Evolutionary conservation across 2,797 vertebrate species (phyloP), one percentile per base, ranked within the genome.

Genomic region (Danio albolineatus): DNA sequence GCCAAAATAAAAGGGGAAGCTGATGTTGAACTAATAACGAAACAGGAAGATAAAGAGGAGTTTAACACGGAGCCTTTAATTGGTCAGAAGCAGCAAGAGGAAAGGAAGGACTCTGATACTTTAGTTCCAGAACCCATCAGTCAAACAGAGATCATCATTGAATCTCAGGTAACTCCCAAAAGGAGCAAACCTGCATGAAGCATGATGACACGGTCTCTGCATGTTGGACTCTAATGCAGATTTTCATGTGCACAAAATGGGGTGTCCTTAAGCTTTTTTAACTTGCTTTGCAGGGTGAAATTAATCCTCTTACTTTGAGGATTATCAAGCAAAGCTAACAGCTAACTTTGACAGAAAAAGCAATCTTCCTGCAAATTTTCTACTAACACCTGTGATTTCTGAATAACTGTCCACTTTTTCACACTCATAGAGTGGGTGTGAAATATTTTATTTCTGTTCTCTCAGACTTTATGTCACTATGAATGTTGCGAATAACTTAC

Each of bases 101-200:
- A 76, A 66, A 17, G 4, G 14, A 13, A 56, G 4, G 41, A 53
- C 0, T 46, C 57, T 67, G 13, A 4, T 49, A 17, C 43, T 12
- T 62, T 21, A 7, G 69, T 70, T 6, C 41, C 60, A 5, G 56
- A 69, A 57, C 46, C 57, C 44, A 43, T 46, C 28, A 79, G 39
- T 28, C 78, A 17, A 39, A 51, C 21, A 28, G 82, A 86, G 54
- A 70, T 10, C 12, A 2, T 21, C 39, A 65, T 10, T 79, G 73
- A 14, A 4, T n/a, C 76, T 43, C 84, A 90, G 91, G 92, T 94
- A 87, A 84, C 9, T 51, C 6, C 43, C 60, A 62, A 64, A 62
- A 44, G 13, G 21, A 79, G 16, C 9, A 75, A 61, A 19, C 9
- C 71, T 73, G 56, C 51, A 71, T 71, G 53, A 60, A 17, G 72